phyloP scores from a whole-genome alignment of 2,888 invertebrate species.

The Caradrina clavipalpis region DNA sequence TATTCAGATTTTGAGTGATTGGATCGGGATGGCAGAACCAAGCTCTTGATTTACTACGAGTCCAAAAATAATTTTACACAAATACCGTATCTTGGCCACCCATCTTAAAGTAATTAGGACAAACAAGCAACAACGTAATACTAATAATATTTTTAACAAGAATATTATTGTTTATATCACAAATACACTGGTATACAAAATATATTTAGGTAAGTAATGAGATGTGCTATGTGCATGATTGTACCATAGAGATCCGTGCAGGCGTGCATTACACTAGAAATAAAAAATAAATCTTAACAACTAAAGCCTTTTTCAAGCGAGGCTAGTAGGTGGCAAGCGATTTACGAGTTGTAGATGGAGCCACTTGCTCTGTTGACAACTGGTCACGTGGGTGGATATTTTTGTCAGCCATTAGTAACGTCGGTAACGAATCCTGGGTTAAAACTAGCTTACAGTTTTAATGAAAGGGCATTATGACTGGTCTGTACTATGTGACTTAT shows the following conservation, averaged over 20 bases:
- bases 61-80: not conserved
- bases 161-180: constrained; percentile 51
- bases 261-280: constrained; percentile 40
- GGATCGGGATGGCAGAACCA: not conserved
- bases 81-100: constrained; percentile 41
- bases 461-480: not conserved
- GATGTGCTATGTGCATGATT: constrained; percentile 50
- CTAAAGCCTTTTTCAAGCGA: constrained; percentile 30
- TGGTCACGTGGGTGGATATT: not conserved
- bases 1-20: not conserved
- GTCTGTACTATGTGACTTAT: not conserved
- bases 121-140: constrained; percentile 49
- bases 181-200: constrained; percentile 53
- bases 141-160: constrained; percentile 43
- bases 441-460: not conserved
- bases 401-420: not conserved
- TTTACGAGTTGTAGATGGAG: not conserved
- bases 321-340: not conserved
- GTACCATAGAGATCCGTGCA: constrained; percentile 47
- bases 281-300: constrained; percentile 25
- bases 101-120: constrained; percentile 30
- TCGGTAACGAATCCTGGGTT: no score
- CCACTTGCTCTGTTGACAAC: not conserved
- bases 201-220: constrained; percentile 54
- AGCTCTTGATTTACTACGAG: not conserved